Conservation (phyloP, 2,797 vertebrate species). For the Chaetophractus vellerosus region DNA sequence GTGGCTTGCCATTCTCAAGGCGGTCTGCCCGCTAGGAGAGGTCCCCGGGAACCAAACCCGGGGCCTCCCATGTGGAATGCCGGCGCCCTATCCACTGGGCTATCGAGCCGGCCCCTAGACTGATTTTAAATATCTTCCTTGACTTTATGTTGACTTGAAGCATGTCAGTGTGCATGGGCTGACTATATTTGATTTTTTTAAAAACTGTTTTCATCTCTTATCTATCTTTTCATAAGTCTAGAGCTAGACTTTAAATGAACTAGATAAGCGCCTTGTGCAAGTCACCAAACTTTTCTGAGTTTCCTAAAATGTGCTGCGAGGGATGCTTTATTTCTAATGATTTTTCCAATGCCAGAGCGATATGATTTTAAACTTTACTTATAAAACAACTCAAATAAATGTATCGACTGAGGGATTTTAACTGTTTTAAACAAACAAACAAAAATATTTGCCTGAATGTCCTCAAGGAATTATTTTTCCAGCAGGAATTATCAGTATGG, state of each 20-base stretch:
- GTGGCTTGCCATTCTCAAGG: no score
- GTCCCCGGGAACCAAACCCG: no score
- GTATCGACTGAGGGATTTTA: conserved; percentile 9
- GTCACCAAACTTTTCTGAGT: conserved; percentile 30
- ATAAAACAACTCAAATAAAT: not conserved
- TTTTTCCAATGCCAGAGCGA: not conserved
- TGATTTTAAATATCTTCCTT: not conserved
- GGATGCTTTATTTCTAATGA: conserved; percentile 4
- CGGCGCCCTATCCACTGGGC: no score
- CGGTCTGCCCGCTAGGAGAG: no score
- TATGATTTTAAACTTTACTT: conserved; percentile 36
- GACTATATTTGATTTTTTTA: not conserved
- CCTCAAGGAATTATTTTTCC: conserved; percentile 25
- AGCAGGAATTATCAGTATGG: not conserved
- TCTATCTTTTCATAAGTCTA: conserved; percentile 32
- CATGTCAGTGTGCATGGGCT: not conserved
- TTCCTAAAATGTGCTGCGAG: conserved; percentile 25
- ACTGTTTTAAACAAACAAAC: not conserved
- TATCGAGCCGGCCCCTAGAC: no score
- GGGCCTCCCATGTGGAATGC: no score
- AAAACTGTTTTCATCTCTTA: conserved; percentile 7
- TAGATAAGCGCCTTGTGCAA: not conserved
- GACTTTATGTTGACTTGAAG: conserved; percentile 20
- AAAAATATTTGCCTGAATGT: not conserved
- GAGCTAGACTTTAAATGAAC: conserved; percentile 47